Evolutionary conservation across 2,113 vertebrate species (phyloP), one percentile per base, ranked within the genome.

Genomic region (Coracopsis vasa): DNA sequence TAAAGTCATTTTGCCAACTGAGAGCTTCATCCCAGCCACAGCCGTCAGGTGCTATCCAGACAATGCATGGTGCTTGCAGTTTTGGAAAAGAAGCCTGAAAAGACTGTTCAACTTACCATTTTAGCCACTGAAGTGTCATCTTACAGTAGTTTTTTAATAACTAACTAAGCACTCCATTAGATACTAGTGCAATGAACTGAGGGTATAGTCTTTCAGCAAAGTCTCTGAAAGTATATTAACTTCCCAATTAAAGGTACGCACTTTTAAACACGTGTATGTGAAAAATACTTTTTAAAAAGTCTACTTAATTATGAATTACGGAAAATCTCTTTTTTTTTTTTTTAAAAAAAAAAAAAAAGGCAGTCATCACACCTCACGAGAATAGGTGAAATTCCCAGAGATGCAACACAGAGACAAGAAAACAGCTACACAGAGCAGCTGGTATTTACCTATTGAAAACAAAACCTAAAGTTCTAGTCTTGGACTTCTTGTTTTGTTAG

Each of bases 321-420:
- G 13, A 53, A 62, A 35, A 7, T 19, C 54, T 3, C 1, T 47
- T 25, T 77, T 39, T 12, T 33, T 50, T 29, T 17, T 9, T 2
- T 47, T 48, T 48, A 44, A 44, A 45, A 45, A 5, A 33, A 51
- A 9, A 61, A 31, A 62, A 60, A 54, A 37, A 10, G 4, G 25
- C 12, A 20, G 4, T 71, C 13, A 14, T 20, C 1, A 0, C 3
- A 37, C 7, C 4, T 19, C 13, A 56, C 31, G 6, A 21, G 7
- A 74, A 39, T n/a, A 42, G 4, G 8, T 16, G 7, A 69, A 78
- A 47, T 70, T 92, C 21, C 54, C 41, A 61, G 16, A 62, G 27
- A 58, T 84, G n/a, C 18, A 61, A 3, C 27, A 77, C 9, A 73
- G n/a, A 89, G 13, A 4, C 19, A 53, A 48, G 12, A 44, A 60